Base-by-base conservation (phyloP, 2,797 vertebrate genomes). In the Syncerus caffer region DNA sequence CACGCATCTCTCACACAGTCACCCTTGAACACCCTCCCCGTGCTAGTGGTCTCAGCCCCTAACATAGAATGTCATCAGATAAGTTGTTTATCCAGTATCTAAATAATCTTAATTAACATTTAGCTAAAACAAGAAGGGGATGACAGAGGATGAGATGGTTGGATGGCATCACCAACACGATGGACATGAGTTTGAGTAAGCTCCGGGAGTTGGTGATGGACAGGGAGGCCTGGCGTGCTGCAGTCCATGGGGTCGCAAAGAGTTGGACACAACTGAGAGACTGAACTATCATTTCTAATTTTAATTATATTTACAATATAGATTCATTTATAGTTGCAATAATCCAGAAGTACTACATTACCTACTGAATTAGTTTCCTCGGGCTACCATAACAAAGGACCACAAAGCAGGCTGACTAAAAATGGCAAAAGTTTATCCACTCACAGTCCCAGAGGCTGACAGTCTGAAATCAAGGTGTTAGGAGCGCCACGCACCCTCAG, bases 291-390 rank as follows among this genome's bases (percentile, higher is more conserved):
- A 84, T 76, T 60, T 21, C 58, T 62, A 71, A 84, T 60, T 87
- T 78, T 45, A 84, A 85, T 62, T 91, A 64, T 21, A 58, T 47
- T 92, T 98, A 71, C 31, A 87, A 23, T 82, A 29, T 89, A 83
- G 71, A 93, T 86, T 88, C 12, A 42, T 60, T 42, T 57, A 31
- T 45, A 80, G 38, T 53, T 85, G n/a, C 47, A 83, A 34, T 45
- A 82, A 83, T 8, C 27, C 53, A 50, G n/a, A 89, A 86, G 27
- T 78, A 76, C 21, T 21, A 23, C 23, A 23, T 71, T 92, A 58
- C 31, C 38, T 38, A 27, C 53, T 82, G n/a, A 34, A 27, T 60
- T 92, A 12, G 16, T 78, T 88, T 85, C n/a, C 78, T 80, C 45
- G 50, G 74, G 38, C 34, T 90, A 55, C 21, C 17, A 1, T 51